Evolutionary conservation across 2,113 vertebrate genomes (phyloP), one percentile per base, ranked within the genome.

Genomic region (Nansenia antarctica): DNA sequence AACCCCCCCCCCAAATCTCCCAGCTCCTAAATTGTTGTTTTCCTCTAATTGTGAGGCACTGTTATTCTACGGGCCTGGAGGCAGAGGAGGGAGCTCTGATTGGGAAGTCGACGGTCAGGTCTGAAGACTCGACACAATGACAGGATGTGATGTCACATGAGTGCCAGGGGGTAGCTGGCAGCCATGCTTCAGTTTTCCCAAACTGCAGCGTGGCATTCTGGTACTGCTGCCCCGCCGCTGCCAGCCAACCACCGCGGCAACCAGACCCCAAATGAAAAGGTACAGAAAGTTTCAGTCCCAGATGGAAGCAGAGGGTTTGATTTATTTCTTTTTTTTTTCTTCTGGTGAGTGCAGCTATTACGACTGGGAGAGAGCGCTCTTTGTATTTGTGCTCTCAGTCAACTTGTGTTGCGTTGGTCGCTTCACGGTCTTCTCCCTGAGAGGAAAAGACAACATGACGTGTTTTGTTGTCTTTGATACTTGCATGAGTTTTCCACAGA

Each of bases 111-210:
- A n/a, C 54, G 58, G 34, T 26, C 60, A 42, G 73, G 65, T 67
- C 32, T 39, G 32, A 12, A 5, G 11, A 55, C 53, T 49, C 53
- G 30, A 70, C 69, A 86, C 86, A 86, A 86, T 85, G 77, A 73
- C 82, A 85, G 89, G 86, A 88, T 65, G 79, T 79, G 84, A 81
- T 67, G 73, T 77, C 82, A 86, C 49, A 4, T n/a, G 61, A 8
- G 66, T 32, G 30, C 60, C 63, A 52, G 14, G 61, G 47, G 42
- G 24, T 22, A 55, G 24, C 42, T 52, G 53, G 53, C 62, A 65
- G 53, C n/a, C 24, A 24, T 42, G 52, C 9, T 26, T 8, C 22
- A 9, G 27, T 64, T 69, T 74, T n/a, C n/a, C 27, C 32, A 39
- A 45, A 42, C 67, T 71, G 67, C 49, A 69, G 60, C 6, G 31